phyloP scores from a whole-genome alignment of 2,888 invertebrate species.

The Drosophila longiperda region DNA sequence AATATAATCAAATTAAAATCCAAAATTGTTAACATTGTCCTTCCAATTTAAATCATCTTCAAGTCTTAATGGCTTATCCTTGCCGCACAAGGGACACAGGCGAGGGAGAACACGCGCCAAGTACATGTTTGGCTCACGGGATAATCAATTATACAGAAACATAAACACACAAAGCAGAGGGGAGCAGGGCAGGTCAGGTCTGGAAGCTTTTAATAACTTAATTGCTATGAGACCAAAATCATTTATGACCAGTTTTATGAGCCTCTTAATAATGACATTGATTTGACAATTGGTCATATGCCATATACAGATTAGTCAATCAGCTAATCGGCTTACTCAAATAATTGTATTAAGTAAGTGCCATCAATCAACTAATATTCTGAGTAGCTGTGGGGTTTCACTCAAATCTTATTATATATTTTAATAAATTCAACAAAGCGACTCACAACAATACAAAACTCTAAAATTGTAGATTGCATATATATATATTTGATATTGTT shows the following conservation, averaged over 20 bases:
- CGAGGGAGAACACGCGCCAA: conserved; percentile 1
- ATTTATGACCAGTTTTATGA: conserved; percentile 31
- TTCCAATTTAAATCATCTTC: conserved; percentile 50
- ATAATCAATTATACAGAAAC: conserved; percentile 70
- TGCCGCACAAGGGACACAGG: not conserved
- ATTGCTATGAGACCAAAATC: conserved; percentile 16
- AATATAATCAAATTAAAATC: conserved; percentile 39
- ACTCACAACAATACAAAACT: conserved; percentile 1
- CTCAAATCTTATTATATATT: not conserved
- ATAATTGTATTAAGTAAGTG: conserved; percentile 38
- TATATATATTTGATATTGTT: not conserved
- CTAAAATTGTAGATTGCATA: conserved; percentile 4
- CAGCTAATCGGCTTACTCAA: conserved; percentile 60
- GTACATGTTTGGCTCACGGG: conserved; percentile 56
- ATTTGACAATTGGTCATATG: conserved; percentile 39
- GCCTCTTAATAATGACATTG: conserved; percentile 49
- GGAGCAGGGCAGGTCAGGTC: not conserved
- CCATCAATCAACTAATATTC: conserved; percentile 39
- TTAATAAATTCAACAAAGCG: not conserved
- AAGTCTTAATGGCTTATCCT: conserved; percentile 52
- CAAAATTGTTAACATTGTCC: conserved; percentile 29
- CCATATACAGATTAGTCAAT: conserved; percentile 29
- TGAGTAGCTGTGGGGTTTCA: not conserved
- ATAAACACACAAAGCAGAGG: not conserved
- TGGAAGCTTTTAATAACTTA: conserved; percentile 28